Evolutionary conservation across 2,797 vertebrate species (phyloP).

Genomic region (Helicolenus hilgendorfi): DNA sequence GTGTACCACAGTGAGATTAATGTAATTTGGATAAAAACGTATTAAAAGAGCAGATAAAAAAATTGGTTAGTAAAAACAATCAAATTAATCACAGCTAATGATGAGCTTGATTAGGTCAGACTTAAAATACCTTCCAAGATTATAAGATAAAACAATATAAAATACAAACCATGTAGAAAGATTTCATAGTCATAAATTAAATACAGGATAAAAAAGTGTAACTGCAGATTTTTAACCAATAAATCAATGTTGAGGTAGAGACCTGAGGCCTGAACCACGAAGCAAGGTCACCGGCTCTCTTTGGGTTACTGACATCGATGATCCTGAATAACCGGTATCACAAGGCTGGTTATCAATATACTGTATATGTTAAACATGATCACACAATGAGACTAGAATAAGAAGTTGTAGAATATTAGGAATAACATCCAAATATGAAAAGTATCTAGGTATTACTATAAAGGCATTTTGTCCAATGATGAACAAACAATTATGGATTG

Average conservation of each 20-base stretch:
- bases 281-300: neutral
- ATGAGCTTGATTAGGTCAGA: slow-evolving; percentile 21
- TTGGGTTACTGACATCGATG: neutral
- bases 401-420: neutral
- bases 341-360: neutral
- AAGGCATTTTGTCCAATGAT: neutral
- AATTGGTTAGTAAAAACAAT: neutral
- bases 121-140: neutral
- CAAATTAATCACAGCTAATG: slow-evolving; percentile 9
- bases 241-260: slow-evolving; percentile 84
- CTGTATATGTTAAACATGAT: neutral
- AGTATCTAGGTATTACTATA: no score
- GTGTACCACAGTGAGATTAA: neutral
- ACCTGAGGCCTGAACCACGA: slow-evolving; percentile 24
- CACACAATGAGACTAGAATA: neutral
- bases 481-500: neutral
- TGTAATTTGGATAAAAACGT: neutral
- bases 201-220: slow-evolving; percentile 53
- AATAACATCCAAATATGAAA: neutral
- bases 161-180: slow-evolving; percentile 1
- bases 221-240: slow-evolving; percentile 50
- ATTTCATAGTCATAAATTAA: slow-evolving; percentile 63
- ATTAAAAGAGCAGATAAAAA: slow-evolving; percentile 7
- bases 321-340: neutral
- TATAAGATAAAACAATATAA: slow-evolving; percentile 19